phyloP scores from a whole-genome alignment of 2,113 vertebrate genomes.

The Excalfactoria chinensis region DNA sequence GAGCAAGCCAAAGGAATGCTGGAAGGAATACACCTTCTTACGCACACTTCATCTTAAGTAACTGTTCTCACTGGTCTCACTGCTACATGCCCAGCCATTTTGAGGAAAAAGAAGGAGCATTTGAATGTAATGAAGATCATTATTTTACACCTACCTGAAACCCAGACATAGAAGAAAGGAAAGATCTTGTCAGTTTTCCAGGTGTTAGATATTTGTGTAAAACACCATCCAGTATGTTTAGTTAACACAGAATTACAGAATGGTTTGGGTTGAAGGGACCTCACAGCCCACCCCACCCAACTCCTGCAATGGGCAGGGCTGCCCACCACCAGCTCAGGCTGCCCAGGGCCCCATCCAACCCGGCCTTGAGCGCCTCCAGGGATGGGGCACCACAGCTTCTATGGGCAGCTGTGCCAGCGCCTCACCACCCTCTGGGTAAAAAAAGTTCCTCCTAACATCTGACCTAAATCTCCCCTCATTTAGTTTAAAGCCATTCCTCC shows the following conservation, averaged over 20 bases:
- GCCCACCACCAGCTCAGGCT: no score
- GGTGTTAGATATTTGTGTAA: neutral
- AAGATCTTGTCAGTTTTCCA: neutral
- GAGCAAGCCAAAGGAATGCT: neutral
- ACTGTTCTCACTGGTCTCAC: neutral
- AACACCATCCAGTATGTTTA: neutral
- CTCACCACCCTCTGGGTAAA: no score
- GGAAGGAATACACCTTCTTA: neutral
- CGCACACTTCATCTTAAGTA: neutral
- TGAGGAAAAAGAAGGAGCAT: neutral
- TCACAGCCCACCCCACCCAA: no score
- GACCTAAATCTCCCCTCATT: no score
- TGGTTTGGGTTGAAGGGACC: no score
- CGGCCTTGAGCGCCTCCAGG: no score
- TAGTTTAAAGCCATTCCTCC: no score
- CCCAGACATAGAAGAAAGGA: neutral
- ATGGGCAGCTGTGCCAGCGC: no score
- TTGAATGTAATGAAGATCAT: neutral
- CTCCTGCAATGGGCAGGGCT: no score
- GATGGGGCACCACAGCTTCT: no score
- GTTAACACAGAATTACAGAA: neutral
- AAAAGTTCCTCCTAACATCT: no score
- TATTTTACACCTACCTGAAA: neutral
- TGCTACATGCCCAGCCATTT: neutral
- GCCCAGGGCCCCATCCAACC: no score